Evolutionary conservation across 2,888 invertebrate genomes (phyloP).

Genomic region (Biston betularia): DNA sequence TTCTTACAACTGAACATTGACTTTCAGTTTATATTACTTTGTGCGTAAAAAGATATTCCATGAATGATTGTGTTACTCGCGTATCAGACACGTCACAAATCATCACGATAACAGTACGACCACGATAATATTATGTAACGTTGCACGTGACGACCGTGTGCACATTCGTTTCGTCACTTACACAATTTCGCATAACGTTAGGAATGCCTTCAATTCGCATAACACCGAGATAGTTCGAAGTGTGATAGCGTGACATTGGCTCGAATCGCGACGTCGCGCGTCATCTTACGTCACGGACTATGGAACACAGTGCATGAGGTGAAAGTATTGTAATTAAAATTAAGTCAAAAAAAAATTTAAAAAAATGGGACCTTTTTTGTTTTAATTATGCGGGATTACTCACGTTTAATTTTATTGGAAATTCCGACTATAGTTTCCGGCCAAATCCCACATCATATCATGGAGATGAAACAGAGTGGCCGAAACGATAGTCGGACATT

Average conservation of each 20-base stretch:
- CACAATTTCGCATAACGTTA: constrained; percentile 29
- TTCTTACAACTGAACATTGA: too few species aligned
- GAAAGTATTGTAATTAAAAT: background rate
- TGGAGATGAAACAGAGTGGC: too few species aligned
- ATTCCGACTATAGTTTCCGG: too few species aligned
- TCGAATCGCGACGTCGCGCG: constrained; percentile 28
- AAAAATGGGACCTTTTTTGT: too few species aligned
- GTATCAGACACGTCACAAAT: constrained; percentile 4
- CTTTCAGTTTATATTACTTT: background rate
- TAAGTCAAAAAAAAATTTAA: too few species aligned
- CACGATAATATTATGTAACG: constrained; percentile 24
- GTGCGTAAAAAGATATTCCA: background rate
- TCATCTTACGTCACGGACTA: constrained; percentile 41
- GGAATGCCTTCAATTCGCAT: constrained; percentile 18
- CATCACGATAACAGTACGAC: constrained; percentile 15
- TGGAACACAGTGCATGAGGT: constrained; percentile 7
- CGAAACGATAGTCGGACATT: too few species aligned
- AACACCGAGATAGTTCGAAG: constrained; percentile 12
- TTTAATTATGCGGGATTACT: too few species aligned
- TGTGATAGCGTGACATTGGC: constrained; percentile 38
- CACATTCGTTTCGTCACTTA: constrained; percentile 17
- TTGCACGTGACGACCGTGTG: constrained; percentile 20
- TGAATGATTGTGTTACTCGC: background rate
- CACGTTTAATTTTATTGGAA: too few species aligned
- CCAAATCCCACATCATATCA: too few species aligned